Base-by-base conservation (phyloP, 2,888 invertebrate species). In the Linnaemya vulpina region DNA sequence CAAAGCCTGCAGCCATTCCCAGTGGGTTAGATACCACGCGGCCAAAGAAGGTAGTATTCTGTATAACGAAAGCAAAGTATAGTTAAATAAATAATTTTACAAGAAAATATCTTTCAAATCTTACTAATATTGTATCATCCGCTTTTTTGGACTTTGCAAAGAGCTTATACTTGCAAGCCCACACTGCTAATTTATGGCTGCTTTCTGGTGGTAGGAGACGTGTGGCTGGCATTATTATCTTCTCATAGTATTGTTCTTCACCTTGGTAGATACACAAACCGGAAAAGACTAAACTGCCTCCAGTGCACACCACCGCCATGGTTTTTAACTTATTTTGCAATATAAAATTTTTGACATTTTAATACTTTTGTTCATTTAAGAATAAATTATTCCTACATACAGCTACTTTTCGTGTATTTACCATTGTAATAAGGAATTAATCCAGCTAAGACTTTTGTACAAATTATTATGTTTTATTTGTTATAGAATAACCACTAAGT, bases 1-100 rank as follows among this genome's bases (percentile, higher is more conserved):
- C 99, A 93, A 99, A 99, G 8, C 99, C 99, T 79, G 99, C 99
- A 35, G 99, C 99, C 89, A 99, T 95, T 17, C 99, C 99, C 88
- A 99, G 93, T 0, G 99, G 99, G 93, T 98, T 99, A 75, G 94
- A 93, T 84, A 99, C 94, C 15, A 95, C 92, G 85, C 95, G 93
- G 25, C 95, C 95, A 91, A 97, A 96, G 63, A 98, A 93, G 74
- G 93, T 94, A 0, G 96, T 95, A 90, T 94, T 94, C 96, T 97
- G 55, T 15, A 77, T 1, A 10, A 40, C n/a, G 17, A 17, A 0
- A 38, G 8, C 49, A 49, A 43, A 51, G n/a, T 13, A 11, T 5
- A 2, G 5, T 20, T 62, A 60, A 63, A 20, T 9, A 49, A 15
- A 15, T 20, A 11, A 15, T n/a, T 10, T 11, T 30, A 38, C 1